Evolutionary conservation across 2,888 invertebrate genomes (phyloP), one percentile per base, ranked within the genome.

Genomic region (Cremastinae sp.): DNA sequence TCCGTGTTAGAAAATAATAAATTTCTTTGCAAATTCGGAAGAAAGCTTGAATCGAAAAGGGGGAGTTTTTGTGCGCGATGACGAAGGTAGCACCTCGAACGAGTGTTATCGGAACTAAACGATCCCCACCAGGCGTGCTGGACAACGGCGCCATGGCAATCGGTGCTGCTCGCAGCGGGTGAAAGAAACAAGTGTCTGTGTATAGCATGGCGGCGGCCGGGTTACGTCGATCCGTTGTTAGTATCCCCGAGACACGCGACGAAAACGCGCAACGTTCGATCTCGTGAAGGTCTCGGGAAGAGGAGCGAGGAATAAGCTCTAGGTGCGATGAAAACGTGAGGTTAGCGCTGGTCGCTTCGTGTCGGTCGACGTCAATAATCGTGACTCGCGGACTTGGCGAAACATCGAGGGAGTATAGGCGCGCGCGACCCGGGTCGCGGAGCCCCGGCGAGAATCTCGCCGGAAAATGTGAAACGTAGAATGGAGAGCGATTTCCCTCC

Each of bases 201-300:
- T 77, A 85, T 84, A 86, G 84, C 80, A 86, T 85, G 86, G 86
- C 86, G 81, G 78, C 82, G 81, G 81, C 83, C 85, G 83, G 83
- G 75, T 79, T 72, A 64, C 61, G 61, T 53, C 43, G 69, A 12
- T 70, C 78, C 68, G 56, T 78, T 22, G 28, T 59, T 49, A 69
- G 45, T 47, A 72, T 72, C 64, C 62, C 64, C 38, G n/a, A n/a
- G 12, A 36, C 20, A 12, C 41, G 38, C 22, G 38, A 72, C 41
- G 58, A 72, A 47, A 64, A 58, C 41, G 41, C 18, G 2, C 20
- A 41, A 28, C 41, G 9, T 38, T 59, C 20, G 14, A 9, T 38
- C 8, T 10, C 4, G 9, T 28, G 5, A 28, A 28, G 4, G 41
- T 41, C 41, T 9, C 41, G 41, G 12, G 41, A 41, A n/a, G 12